Base-by-base conservation (phyloP, 2,888 invertebrate genomes). In the Lepeophtheirus nordmannii region DNA sequence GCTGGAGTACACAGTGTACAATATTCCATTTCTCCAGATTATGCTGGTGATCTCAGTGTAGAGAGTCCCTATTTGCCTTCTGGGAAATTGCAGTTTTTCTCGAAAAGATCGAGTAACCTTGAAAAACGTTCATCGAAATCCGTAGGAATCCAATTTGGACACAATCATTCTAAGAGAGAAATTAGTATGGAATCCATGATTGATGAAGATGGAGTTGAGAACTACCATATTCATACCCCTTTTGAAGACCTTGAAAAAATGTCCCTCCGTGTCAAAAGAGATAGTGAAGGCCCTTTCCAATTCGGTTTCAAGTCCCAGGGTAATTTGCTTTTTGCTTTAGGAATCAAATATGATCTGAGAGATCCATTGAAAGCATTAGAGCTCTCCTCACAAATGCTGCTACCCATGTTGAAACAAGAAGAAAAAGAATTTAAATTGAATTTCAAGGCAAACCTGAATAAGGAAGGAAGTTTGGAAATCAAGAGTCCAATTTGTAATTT, bases 141-240 rank as follows among this genome's bases (percentile, higher is more conserved):
- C 30, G 11, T 62, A 2, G 62, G 62, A 40, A 17, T 62, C 11
- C 17, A 23, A 30, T 56, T 53, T 11, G 53, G 22, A 38, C 63
- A 63, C 14, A 53, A 63, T 56, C 5, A n/a, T 22, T n/a, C 23
- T n/a, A 46, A 53, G 23, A 46, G 63, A 56, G 63, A 63, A 20
- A 10, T 56, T 10, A 56, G 63, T 20, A 12, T 63, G 9, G 46
- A 22, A 2, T 63, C 20, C 17, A 37, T 30, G 23, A 17, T 53
- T 7, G 63, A 46, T 23, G 63, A 63, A 14, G 22, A 62, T 23
- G 40, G 53, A n/a, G 39, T 61, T 30, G 61, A 22, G n/a, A 61
- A 12, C 30, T 30, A 30, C 7, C 2, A 9, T n/a, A n/a, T 61
- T 8, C 3, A 37, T 30, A 61, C 39, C 1, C 61, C 61, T 37